These are phyloP conservation scores for Drosophila nigromelanica DNA, from an alignment of 1,140 invertebrate genomes.

Conservation along the genomic window DNA sequence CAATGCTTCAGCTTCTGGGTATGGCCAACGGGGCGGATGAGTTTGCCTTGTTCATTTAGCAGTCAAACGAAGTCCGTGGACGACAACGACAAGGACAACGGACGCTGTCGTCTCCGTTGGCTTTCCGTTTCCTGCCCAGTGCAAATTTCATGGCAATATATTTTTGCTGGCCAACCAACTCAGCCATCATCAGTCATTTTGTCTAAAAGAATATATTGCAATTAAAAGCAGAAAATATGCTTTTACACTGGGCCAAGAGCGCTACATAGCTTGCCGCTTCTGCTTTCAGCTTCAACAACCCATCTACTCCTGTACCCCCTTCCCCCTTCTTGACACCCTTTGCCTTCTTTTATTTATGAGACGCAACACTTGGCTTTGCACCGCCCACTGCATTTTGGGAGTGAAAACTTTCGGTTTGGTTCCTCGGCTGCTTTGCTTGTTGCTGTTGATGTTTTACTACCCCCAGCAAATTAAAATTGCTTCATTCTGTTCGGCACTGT, in stretches of 20 bases:
- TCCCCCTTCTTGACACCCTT: background rate
- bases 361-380: constrained; percentile 61
- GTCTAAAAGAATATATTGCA: constrained; percentile 82
- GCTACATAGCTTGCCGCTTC: constrained; percentile 46
- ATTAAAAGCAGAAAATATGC: constrained; percentile 83
- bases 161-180: constrained; percentile 58
- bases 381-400: constrained; percentile 66
- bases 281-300: constrained; percentile 3
- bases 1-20: constrained; percentile 16
- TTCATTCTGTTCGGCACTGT: constrained; percentile 63
- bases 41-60: constrained; percentile 77
- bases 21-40: constrained; percentile 42
- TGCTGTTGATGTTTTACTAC: constrained; percentile 76
- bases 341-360: constrained; percentile 67
- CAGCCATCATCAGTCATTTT: constrained; percentile 80
- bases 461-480: constrained; percentile 78
- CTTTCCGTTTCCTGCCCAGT: constrained; percentile 74
- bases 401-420: constrained; percentile 43
- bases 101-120: constrained; percentile 72
- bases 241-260: constrained; percentile 64
- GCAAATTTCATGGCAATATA: constrained; percentile 79
- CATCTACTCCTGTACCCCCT: constrained; percentile 10
- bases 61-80: constrained; percentile 69
- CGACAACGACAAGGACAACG: constrained; percentile 34
- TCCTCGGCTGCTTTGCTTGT: constrained; percentile 45